Conservation (phyloP, 1,140 invertebrate species). For the Pseudachorutes palmiensis region DNA sequence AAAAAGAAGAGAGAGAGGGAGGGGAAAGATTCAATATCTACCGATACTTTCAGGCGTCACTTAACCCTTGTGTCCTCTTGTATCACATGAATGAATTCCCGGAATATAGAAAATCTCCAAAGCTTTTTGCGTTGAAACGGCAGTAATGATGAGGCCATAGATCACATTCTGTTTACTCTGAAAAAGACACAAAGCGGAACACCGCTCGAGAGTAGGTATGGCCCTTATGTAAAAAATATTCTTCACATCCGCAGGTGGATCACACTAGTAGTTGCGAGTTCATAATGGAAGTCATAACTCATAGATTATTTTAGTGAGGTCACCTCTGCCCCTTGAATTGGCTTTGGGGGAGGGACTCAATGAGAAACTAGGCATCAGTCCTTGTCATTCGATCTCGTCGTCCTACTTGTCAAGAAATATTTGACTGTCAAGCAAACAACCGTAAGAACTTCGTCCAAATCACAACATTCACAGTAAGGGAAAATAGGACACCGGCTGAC, state of each 20-base stretch:
- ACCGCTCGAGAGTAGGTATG: background rate
- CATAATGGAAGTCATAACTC: conserved; percentile 11
- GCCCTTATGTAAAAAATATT: background rate
- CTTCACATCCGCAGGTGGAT: background rate
- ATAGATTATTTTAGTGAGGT: background rate
- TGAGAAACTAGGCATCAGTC: background rate
- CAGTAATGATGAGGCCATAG: background rate
- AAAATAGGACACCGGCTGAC: background rate
- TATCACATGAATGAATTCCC: background rate
- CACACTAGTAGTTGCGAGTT: background rate
- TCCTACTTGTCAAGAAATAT: conserved; percentile 7
- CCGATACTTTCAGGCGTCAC: no score
- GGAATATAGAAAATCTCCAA: background rate
- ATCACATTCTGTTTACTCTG: no score
- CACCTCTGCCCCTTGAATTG: background rate
- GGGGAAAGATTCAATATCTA: no score
- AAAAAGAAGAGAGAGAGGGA: no score
- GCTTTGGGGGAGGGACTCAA: background rate
- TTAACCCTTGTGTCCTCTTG: no score
- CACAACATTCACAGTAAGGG: background rate
- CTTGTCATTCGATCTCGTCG: background rate
- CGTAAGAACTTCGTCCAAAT: background rate
- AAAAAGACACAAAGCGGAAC: no score
- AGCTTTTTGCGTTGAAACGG: background rate
- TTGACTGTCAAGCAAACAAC: conserved; percentile 4